Evolutionary conservation across 2,888 invertebrate genomes (phyloP), one percentile per base, ranked within the genome.

Genomic region (Incurvaria masculella): DNA sequence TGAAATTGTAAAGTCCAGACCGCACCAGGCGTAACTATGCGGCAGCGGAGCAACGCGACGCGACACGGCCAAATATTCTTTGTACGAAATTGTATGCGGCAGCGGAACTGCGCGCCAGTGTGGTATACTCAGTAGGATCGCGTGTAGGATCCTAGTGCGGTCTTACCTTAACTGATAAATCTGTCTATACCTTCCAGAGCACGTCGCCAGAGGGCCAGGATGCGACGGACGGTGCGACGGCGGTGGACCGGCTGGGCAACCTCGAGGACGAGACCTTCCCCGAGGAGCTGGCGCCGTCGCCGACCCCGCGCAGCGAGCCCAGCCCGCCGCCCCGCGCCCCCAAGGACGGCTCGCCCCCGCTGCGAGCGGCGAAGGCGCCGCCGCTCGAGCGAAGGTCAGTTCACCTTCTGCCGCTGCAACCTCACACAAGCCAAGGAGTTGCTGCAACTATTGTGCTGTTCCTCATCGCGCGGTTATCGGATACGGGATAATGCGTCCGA

Each of bases 211-310:
- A n/a, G n/a, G n/a, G n/a, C 23, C 17, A 11, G n/a, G 71, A 71
- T 52, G 71, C 70, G n/a, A n/a, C n/a, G 8, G 67, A 68, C 20
- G 38, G 63, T 42, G 61, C 61, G 17, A 52, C 57, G 2, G 52
- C 48, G 44, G 52, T 57, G 40, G 72, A 74, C 42, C 66, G 64
- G 42, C 49, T 64, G 21, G 19, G 33, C 6, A 41, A 41, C 41
- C 49, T 78, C 33, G 76, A 78, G 50, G 57, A 78, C 50, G 78
- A 76, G 55, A 78, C 76, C 1, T 78, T 78, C 58, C 78, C 78
- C 0, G 75, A 75, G 16, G 66, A 69, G 0, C 58, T 76, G 19
- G 76, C 68, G 2, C 75, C 75, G 0, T 53, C 56, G 2, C 61
- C 65, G 23, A 75, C 75, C 0, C 76, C 76, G 2, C 57, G 74